Conservation (phyloP, 2,797 vertebrate species). For the Neomorphus geoffroyi region DNA sequence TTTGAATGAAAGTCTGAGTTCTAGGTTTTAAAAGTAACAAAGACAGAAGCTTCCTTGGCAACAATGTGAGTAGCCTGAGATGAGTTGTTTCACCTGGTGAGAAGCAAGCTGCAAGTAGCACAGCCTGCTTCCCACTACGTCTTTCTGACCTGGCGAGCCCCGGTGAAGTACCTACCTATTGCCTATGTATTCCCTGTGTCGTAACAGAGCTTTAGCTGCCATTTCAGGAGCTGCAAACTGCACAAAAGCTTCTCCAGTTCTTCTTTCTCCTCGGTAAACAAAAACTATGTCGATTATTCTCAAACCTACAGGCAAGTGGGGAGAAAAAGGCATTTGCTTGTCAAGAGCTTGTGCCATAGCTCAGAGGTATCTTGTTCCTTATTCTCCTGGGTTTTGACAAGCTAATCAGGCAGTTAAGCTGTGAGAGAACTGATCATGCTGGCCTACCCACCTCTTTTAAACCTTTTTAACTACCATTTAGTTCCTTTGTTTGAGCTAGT, state of each 20-base stretch:
- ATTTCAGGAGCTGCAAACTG: constrained; percentile 85
- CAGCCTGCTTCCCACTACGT: fast-evolving
- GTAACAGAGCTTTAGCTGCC: constrained; percentile 83
- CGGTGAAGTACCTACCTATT: constrained; percentile 76
- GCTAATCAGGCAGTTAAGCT: not conserved
- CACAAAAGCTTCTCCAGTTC: constrained; percentile 86
- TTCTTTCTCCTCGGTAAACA: constrained; percentile 81
- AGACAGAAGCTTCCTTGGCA: not conserved
- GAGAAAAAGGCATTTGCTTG: not conserved
- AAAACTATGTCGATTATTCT: constrained; percentile 83
- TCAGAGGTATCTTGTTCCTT: not conserved
- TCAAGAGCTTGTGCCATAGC: not conserved
- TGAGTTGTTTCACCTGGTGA: fast-evolving
- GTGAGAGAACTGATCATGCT: not conserved
- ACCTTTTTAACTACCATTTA: not conserved
- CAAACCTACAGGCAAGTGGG: constrained; percentile 76
- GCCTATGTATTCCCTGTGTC: constrained; percentile 85
- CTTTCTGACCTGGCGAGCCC: fast-evolving
- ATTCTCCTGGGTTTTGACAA: not conserved
- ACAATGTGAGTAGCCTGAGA: fast-evolving
- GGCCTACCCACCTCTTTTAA: not conserved
- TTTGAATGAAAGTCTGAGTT: fast-evolving
- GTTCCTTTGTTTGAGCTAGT: not conserved
- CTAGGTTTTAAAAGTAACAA: not conserved
- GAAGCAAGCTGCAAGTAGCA: not conserved